These are phyloP conservation scores for Chelidonichthys spinosus DNA, from an alignment of 2,797 vertebrate genomes.

Conservation along the genomic window DNA sequence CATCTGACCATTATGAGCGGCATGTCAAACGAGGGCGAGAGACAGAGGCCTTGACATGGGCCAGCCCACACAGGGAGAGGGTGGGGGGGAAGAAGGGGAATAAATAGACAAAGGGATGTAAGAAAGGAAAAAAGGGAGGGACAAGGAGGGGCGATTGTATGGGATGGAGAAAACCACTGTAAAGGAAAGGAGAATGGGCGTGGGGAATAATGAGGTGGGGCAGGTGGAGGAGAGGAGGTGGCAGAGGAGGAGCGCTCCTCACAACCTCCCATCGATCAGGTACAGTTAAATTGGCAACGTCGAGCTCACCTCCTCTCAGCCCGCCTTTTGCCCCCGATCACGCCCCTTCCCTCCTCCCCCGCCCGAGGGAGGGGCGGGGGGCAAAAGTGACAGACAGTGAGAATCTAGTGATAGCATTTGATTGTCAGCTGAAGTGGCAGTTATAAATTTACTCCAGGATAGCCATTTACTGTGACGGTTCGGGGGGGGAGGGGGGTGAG, in stretches of 20 bases:
- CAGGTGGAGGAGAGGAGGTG: conserved; percentile 34
- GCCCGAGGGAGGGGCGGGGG: conserved; percentile 63
- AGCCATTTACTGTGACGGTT: conserved; percentile 80
- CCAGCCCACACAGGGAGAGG: conserved; percentile 76
- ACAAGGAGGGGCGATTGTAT: conserved; percentile 25
- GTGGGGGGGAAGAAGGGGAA: conserved; percentile 31
- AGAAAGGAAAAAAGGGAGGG: conserved; percentile 37
- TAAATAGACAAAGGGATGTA: conserved; percentile 42
- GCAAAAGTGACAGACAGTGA: conserved; percentile 82
- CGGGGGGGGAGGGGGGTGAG: conserved; percentile 26
- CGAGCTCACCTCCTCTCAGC: conserved; percentile 67
- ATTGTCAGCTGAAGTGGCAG: conserved; percentile 87
- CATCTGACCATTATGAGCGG: conserved; percentile 88
- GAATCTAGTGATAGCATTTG: conserved; percentile 84
- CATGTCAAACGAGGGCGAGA: conserved; percentile 85
- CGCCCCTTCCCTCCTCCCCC: conserved; percentile 22
- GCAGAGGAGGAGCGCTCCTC: conserved; percentile 54
- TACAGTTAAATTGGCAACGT: conserved; percentile 69
- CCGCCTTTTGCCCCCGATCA: conserved; percentile 29
- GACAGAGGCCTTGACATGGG: conserved; percentile 81
- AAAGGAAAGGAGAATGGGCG: conserved; percentile 31
- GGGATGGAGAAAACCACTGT: conserved; percentile 36
- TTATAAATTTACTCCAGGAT: conserved; percentile 86
- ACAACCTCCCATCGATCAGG: conserved; percentile 78
- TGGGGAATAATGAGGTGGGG: conserved; percentile 52